Evolutionary conservation across 1,140 invertebrate species (phyloP), one percentile per base, ranked within the genome.

Genomic region (Palaemon carinicauda): DNA sequence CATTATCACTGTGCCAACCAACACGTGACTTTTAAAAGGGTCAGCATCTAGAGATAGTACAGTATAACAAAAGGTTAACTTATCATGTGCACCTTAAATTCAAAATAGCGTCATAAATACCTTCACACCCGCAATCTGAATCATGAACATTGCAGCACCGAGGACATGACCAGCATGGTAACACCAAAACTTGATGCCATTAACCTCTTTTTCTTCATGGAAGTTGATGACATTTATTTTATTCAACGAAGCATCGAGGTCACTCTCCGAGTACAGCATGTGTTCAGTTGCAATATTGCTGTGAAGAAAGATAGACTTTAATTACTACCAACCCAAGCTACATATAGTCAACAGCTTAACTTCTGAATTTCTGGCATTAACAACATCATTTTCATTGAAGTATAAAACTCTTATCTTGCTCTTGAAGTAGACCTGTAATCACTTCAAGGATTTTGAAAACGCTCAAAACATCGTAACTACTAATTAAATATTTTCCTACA

Each of bases 81-180:
- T 21, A 41, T 51, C 10, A 1, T 5, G 5, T 24, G 24, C 10
- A 31, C n/a, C 12, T 21, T 21, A 50, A 21, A 77, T n/a, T 17
- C 24, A 65, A 27, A 54, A 56, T 75, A 65, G 81, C 5, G 56
- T 24, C 80, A 69, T 65, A 82, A 77, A 89, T 89, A 96, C 95
- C 93, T 98, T 97, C 19, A 98, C 96, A 33, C 98, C 98, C 78
- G 98, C 98, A 88, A 99, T 99, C 94, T 99, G 98, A 82, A 99
- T 98, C 97, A 99, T 99, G 91, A 99, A 99, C 98, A 99, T 99
- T 33, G 98, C 98, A 10, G 99, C 99, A 0, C 99, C 99, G 0
- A 99, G 92, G 0, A 99, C 99, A 92, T 99, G 99, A 0, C 99
- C 99, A 1, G 98, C 99, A 92, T 99, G 98, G 91, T 99, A 99